Base-by-base conservation (phyloP, 2,797 vertebrate species). In the Gorsachius magnificus region DNA sequence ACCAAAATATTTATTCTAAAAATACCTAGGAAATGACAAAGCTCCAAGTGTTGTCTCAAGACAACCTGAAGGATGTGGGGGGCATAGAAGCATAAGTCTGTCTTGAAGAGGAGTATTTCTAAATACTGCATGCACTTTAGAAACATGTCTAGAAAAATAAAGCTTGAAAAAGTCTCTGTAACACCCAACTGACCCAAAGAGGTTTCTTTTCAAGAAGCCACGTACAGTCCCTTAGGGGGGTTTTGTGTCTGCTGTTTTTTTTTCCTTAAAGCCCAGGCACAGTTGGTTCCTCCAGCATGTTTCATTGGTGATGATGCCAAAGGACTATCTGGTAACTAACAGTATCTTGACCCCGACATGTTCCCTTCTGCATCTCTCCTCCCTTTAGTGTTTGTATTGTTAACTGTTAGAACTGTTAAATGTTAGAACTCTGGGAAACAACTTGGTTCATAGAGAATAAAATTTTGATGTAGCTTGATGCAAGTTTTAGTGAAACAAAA, bases 1-100 rank as follows among this genome's bases (percentile, higher is more conserved):
- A 91, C 45, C 68, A 96, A 95, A 68, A 88, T 88, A 95, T 95
- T 96, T 91, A 97, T 74, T 91, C 75, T 89, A 86, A 96, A 96
- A 96, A 81, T 97, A 91, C 87, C 84, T 97, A 93, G 81, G 83
- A 96, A 95, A 97, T 95, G 64, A 87, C 93, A 95, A 97, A 93
- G 64, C 83, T 97, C 61, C 75, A 95, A 94, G 92, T 95, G 95
- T 90, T 93, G 94, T 96, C 77, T 96, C 96, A 83, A 94, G 92
- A 81, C 83, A 95, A 97, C 65, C 79, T 95, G 94, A 91, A 80
- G 64, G 58, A 95, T 53, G 94, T 95, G 84, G 89, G 71, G 95
- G 35, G 79, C 87, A 93, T 36, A 77, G 66, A 63, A 74, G 75
- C 78, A 14, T 28, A 74, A 72, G 72, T 83, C 82, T 60, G 13